Conservation (phyloP, 2,113 vertebrate species). For the Prietella phreatophila region DNA sequence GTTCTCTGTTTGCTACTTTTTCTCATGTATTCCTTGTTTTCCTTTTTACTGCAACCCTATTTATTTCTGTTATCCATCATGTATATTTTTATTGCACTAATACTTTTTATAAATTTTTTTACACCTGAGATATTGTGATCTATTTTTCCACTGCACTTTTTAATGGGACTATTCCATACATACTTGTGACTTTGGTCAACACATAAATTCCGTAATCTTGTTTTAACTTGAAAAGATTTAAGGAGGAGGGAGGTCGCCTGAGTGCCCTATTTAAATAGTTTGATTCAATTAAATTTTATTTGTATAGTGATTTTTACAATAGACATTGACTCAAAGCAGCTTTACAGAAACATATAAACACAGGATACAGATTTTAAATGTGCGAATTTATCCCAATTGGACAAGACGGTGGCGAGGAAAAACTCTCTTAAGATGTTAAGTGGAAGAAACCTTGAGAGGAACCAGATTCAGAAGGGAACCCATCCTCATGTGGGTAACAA, state of each 20-base stretch:
- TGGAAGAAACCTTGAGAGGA: no score
- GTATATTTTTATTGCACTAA: slow-evolving; percentile 36
- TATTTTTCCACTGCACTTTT: no score
- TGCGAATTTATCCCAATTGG: no score
- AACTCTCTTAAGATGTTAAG: no score
- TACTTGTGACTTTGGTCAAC: not conserved
- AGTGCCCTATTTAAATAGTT: not conserved
- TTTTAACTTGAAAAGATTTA: not conserved
- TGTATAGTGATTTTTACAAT: no score
- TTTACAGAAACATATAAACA: no score
- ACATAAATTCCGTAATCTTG: not conserved
- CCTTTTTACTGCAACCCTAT: not conserved
- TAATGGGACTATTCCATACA: not conserved
- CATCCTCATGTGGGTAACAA: no score
- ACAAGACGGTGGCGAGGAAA: no score
- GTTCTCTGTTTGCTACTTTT: slow-evolving; percentile 4
- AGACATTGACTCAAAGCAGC: no score
- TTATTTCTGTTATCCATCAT: slow-evolving; percentile 22
- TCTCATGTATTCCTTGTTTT: slow-evolving; percentile 27
- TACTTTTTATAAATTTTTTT: not conserved
- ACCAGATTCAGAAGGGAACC: no score
- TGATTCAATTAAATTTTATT: no score
- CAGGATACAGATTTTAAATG: no score
- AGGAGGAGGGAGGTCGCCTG: not conserved
- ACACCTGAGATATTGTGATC: not conserved